Evolutionary conservation across 2,888 invertebrate genomes (phyloP).

Genomic region (Chrysolina haemoptera): DNA sequence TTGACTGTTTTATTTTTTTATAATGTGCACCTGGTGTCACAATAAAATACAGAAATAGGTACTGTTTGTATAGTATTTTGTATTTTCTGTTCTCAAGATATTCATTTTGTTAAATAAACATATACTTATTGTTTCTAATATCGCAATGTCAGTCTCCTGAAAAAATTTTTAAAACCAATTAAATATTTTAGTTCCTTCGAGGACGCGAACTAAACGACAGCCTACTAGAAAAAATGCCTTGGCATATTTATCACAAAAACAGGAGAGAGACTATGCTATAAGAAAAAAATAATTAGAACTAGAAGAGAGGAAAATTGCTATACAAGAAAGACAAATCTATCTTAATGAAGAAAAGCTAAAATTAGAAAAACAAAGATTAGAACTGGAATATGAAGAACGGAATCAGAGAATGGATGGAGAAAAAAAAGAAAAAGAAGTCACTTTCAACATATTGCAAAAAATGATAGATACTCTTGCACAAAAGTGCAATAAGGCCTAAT

Average conservation of each 20-base stretch:
- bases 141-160: not conserved
- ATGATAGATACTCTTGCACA: not conserved
- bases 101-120: not conserved
- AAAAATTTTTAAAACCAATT: not conserved
- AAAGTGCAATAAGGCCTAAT: not conserved
- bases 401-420: not conserved
- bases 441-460: not conserved
- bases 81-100: not conserved
- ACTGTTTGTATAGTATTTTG: not conserved
- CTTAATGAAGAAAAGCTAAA: slow-evolving; percentile 1
- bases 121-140: not conserved
- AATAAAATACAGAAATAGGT: slow-evolving; percentile 5
- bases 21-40: slow-evolving; percentile 7
- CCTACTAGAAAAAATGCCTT: slow-evolving; percentile 11
- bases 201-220: slow-evolving; percentile 1
- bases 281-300: slow-evolving; percentile 21
- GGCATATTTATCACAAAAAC: slow-evolving; percentile 7
- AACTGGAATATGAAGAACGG: not conserved
- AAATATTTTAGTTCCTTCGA: not conserved
- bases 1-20: slow-evolving; percentile 9
- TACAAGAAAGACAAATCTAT: slow-evolving; percentile 11
- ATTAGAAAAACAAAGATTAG: slow-evolving; percentile 8
- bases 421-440: slow-evolving; percentile 3
- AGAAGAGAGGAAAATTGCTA: slow-evolving; percentile 17
- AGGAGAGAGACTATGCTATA: slow-evolving; percentile 12